Base-by-base conservation (phyloP, 2,888 invertebrate genomes). In the Aleiodes alternator region DNA sequence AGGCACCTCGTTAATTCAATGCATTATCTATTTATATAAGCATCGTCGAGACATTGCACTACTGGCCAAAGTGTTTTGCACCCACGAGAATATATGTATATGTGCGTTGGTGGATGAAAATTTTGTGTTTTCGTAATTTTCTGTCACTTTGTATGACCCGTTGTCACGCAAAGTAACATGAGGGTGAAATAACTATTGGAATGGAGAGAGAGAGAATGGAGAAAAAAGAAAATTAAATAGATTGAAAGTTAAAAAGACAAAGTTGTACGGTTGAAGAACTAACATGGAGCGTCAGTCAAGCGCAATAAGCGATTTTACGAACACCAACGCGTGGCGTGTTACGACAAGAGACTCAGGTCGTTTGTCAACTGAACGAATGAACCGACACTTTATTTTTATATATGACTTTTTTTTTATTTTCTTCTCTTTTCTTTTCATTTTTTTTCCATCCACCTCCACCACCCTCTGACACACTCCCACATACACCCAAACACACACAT, bases 11-110 rank as follows among this genome's bases (percentile, higher is more conserved):
- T 81, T 86, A 83, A 84, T 84, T 82, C 82, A 79, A 77, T 76
- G 81, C 80, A 81, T 85, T 86, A 84, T 85, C 85, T 86, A 86
- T 86, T 86, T 86, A 86, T 86, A 85, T 79, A 77, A 75, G 71
- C 75, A 56, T 31, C 48, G 70, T 70, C 73, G 77, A 77, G 77
- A 77, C 79, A 12, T 74, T 75, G 75, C 78, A 76, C 69, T 59
- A 59, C 43, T 34, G 59, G 31, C 59, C 59, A 59, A 57, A 31
- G 59, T 34, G 59, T 59, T 51, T 34, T 9, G 68, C 78, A 72
- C 73, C 57, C 76, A 64, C 68, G 14, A 34, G 12, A 7, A 48
- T 16, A 69, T 34, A 64, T 71, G 12, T 14, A 12, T 11, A 5
- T 34, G 5, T 64, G 4, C 9, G 14, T 16, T 31, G 43, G 16